These are phyloP conservation scores for Cydia splendana DNA, from an alignment of 1,140 invertebrate genomes.

Conservation along the genomic window DNA sequence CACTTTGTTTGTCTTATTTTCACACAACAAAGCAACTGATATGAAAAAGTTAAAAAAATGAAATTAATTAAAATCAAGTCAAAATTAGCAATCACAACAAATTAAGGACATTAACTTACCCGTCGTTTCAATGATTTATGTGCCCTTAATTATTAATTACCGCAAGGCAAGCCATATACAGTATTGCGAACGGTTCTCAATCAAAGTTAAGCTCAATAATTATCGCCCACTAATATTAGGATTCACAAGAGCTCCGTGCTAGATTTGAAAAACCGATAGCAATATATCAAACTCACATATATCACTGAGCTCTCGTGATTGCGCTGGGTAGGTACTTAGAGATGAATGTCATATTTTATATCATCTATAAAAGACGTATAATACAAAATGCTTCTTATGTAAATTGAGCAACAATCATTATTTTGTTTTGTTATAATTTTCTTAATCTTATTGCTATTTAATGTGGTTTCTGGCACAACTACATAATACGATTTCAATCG, in stretches of 20 bases:
- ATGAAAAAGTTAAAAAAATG: too few species aligned
- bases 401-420: too few species aligned
- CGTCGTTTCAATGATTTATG: background rate
- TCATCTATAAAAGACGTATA: too few species aligned
- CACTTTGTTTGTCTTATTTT: too few species aligned
- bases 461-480: too few species aligned
- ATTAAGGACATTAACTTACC: background rate
- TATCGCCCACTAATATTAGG: background rate
- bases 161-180: background rate
- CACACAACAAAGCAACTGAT: too few species aligned
- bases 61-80: background rate
- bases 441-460: too few species aligned
- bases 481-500: too few species aligned
- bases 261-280: background rate
- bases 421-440: too few species aligned
- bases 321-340: too few species aligned
- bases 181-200: background rate
- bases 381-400: too few species aligned
- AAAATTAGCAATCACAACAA: conserved; percentile 4
- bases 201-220: conserved; percentile 4
- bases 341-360: too few species aligned
- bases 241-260: background rate
- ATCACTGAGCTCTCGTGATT: background rate
- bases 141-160: background rate
- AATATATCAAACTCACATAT: background rate